Conservation (phyloP, 2,888 invertebrate species). For the Caenorhabditis doughertyi region DNA sequence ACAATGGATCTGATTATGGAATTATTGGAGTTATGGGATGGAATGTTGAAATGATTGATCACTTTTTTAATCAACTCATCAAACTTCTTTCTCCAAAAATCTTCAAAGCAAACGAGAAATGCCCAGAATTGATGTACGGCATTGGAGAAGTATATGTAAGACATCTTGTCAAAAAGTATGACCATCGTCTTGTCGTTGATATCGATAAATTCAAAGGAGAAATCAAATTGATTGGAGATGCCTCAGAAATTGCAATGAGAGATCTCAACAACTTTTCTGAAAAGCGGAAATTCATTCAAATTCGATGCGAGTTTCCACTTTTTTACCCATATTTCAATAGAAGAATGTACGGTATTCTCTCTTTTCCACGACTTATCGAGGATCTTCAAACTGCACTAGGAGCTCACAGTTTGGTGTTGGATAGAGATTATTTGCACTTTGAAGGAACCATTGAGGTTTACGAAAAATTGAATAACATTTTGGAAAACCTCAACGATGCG, state of each 20-base stretch:
- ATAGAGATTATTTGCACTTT: background rate
- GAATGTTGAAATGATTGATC: background rate
- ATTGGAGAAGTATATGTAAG: conserved; percentile 26
- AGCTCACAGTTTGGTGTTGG: background rate
- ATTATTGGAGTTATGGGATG: conserved; percentile 34
- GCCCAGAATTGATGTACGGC: background rate
- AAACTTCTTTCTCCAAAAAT: background rate
- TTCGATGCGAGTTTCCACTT: background rate
- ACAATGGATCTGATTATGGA: background rate
- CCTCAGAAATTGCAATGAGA: background rate
- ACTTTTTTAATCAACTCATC: background rate
- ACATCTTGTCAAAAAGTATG: background rate
- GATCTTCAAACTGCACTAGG: background rate
- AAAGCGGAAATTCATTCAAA: background rate
- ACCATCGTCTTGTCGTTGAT: conserved; percentile 10
- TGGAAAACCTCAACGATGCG: background rate
- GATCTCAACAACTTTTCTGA: background rate
- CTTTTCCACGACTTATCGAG: no score
- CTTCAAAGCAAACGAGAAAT: background rate
- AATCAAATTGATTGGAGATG: conserved; percentile 11
- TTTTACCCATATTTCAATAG: conserved; percentile 12
- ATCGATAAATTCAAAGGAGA: conserved; percentile 16
- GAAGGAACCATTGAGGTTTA: conserved; percentile 8
- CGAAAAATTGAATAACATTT: background rate
- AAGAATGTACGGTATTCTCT: background rate